These are phyloP conservation scores for Nymphalis urticae DNA, from an alignment of 2,888 invertebrate genomes.

Conservation along the genomic window DNA sequence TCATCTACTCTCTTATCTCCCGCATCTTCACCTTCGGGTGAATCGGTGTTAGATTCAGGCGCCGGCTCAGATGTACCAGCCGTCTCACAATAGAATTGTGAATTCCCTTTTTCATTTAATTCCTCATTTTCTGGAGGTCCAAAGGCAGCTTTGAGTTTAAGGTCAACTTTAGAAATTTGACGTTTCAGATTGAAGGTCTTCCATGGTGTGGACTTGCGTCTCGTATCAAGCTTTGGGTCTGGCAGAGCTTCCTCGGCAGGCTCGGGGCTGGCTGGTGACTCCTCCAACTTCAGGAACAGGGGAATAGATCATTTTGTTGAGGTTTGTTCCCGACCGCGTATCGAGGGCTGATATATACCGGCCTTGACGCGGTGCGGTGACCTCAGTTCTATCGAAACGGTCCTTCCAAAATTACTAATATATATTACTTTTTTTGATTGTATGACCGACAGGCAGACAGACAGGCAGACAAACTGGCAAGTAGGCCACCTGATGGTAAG, in stretches of 20 bases:
- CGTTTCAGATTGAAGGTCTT: slow-evolving; percentile 90
- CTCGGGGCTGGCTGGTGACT: slow-evolving; percentile 50
- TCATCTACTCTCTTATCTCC: slow-evolving; percentile 41
- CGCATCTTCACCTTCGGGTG: slow-evolving; percentile 48
- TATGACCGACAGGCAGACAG: too few species aligned
- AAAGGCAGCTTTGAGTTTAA: slow-evolving; percentile 86
- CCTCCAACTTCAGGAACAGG: slow-evolving; percentile 68
- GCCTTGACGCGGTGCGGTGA: slow-evolving; percentile 19
- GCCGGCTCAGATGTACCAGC: slow-evolving; percentile 51
- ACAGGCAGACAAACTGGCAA: too few species aligned
- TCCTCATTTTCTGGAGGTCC: slow-evolving; percentile 67
- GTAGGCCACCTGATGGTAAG: too few species aligned
- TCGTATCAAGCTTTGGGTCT: slow-evolving; percentile 65
- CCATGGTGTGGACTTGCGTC: slow-evolving; percentile 87
- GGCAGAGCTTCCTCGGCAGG: slow-evolving; percentile 54
- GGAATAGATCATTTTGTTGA: slow-evolving; percentile 64
- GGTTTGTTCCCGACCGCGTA: slow-evolving; percentile 45
- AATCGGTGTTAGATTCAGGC: slow-evolving; percentile 50
- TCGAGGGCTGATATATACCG: slow-evolving; percentile 22
- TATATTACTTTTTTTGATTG: not conserved
- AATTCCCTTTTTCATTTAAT: slow-evolving; percentile 52
- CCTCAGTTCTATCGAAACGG: slow-evolving; percentile 22
- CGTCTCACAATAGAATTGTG: slow-evolving; percentile 70
- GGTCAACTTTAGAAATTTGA: slow-evolving; percentile 89
- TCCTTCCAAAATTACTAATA: slow-evolving; percentile 17